Percentiles rank a stretch among this genome's conserved stretches.
phyloP scores from a whole-genome alignment of 2,113 vertebrate species.

The Perccottus glenii region DNA sequence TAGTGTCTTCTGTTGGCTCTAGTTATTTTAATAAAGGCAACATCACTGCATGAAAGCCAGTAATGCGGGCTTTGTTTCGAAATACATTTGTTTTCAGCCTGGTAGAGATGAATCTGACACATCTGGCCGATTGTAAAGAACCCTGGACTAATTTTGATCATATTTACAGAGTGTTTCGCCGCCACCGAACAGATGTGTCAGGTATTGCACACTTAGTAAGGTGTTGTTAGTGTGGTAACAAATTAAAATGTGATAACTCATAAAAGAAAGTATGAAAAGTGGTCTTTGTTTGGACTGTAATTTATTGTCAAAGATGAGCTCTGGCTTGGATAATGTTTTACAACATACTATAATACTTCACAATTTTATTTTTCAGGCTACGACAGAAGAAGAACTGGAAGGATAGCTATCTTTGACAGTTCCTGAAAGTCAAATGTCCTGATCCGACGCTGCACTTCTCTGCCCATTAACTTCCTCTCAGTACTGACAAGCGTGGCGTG shows the following conservation, averaged over 20 bases:
- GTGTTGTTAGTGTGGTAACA: background rate
- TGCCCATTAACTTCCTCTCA: conserved; percentile 87
- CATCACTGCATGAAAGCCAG: conserved; percentile 46
- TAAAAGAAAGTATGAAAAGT: background rate
- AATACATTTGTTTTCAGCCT: conserved; percentile 68
- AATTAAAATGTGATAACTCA: too few relatives aligned
- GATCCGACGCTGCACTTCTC: conserved; percentile 77
- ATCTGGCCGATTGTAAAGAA: conserved; percentile 9
- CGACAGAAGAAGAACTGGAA: conserved; percentile 78
- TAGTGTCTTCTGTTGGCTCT: too few relatives aligned
- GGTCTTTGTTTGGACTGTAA: background rate
- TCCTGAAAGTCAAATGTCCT: conserved; percentile 88
- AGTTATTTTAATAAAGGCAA: too few relatives aligned
- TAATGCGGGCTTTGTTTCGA: conserved; percentile 3
- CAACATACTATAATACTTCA: too few relatives aligned
- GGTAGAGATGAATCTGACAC: conserved; percentile 53
- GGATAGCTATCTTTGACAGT: conserved; percentile 90
- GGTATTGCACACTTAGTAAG: conserved; percentile 44
- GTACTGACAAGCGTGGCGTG: conserved; percentile 79
- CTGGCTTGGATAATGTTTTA: too few relatives aligned
- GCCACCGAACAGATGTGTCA: conserved; percentile 43
- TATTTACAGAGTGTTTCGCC: conserved; percentile 46
- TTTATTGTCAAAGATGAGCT: too few relatives aligned
- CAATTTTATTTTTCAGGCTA: conserved; percentile 62
- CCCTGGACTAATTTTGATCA: conserved; percentile 47